These are phyloP conservation scores for Lepus americanus DNA, from an alignment of 2,113 vertebrate species.

Conservation along the genomic window DNA sequence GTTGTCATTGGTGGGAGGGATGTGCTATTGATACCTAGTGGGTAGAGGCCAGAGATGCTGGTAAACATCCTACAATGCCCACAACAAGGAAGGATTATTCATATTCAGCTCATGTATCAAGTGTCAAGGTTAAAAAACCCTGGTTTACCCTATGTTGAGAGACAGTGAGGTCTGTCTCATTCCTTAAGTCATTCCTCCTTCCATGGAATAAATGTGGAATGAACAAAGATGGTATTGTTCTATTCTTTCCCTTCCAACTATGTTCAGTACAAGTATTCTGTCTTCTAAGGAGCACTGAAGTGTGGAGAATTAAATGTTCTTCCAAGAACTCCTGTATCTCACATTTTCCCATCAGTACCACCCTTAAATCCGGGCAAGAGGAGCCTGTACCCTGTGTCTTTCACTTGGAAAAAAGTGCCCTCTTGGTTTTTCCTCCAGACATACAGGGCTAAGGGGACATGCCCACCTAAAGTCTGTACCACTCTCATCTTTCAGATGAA, in stretches of 20 bases:
- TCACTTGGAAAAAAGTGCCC: background rate
- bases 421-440: background rate
- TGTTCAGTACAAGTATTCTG: background rate
- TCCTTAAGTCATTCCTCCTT: background rate
- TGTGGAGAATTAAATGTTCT: background rate
- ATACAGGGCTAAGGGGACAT: background rate
- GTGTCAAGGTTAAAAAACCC: background rate
- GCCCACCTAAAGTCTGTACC: background rate
- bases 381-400: background rate
- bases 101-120: background rate
- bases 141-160: background rate
- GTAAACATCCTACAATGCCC: background rate
- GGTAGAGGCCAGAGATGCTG: background rate
- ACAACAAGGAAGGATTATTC: background rate
- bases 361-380: background rate
- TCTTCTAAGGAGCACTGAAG: constrained; percentile 4
- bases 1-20: background rate
- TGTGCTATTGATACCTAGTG: background rate
- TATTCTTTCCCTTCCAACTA: background rate
- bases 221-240: background rate
- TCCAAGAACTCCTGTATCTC: background rate
- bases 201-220: background rate
- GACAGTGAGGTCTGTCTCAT: background rate
- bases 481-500: background rate
- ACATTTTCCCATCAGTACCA: background rate